Evolutionary conservation across 2,888 invertebrate genomes (phyloP), one percentile per base, ranked within the genome.

Genomic region (Drosophila robusta): DNA sequence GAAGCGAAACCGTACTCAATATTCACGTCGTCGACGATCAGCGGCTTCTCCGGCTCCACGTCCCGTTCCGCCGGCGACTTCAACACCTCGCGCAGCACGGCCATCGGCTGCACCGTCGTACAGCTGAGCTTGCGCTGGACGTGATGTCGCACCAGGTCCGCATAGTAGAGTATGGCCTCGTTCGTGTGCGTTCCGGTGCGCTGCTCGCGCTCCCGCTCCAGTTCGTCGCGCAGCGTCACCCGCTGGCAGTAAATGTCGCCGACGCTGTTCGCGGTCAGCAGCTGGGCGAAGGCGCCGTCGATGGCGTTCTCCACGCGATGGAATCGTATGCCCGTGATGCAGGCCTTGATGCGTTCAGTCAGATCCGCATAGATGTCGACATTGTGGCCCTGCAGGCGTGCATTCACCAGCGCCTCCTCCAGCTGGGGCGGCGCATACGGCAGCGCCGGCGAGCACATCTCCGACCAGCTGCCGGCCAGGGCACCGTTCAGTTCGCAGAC

Each of bases 201-300:
- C 2, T 64, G 44, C 9, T 81, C 78, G 8, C 41, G 29, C 3
- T 62, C 42, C 14, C 38, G 44, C 0, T 60, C 79, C 46, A 26
- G 62, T 45, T 70, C 74, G 12, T 50, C 69, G 12, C 67, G 83
- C 7, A 29, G 44, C 32, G 47, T 87, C 41, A 22, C 70, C 61
- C 80, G 85, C 55, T 84, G 83, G n/a, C 77, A 74, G 54, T 41
- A 90, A 0, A 92, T 52, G 46, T 92, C 92, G 0, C 92, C 92
- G 38, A 87, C 66, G 5, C 91, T 91, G 44, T 81, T 91, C n/a
- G 87, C 70, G 0, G 80, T 88, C 1, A 92, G 39, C 0, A 91
- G 65, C 6, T 82, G 70, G 0, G 86, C 75, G 29, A 78, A 76
- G 0, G 80, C 63, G 0, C 65, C 50, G 26, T 81, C 68, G 16